Evolutionary conservation across 1,140 invertebrate genomes (phyloP).

Genomic region (Drosophila nigrodunni): DNA sequence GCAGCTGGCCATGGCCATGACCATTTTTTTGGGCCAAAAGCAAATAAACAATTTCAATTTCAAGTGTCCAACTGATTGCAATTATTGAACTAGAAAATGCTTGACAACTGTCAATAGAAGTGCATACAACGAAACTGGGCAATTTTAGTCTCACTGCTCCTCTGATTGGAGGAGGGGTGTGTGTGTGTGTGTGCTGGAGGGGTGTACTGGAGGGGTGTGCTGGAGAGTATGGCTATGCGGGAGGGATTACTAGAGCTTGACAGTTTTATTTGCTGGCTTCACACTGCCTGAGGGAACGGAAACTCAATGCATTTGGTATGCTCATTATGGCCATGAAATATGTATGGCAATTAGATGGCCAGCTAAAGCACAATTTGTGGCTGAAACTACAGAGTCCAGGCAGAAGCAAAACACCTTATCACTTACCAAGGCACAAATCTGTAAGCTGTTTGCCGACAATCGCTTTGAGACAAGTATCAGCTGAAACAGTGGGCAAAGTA

Average conservation of each 20-base stretch:
- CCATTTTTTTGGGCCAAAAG: conserved; percentile 3
- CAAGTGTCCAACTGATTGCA: conserved; percentile 55
- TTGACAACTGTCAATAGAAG: conserved; percentile 41
- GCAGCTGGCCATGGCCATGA: background rate
- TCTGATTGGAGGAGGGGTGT: conserved; percentile 1
- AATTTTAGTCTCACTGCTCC: background rate
- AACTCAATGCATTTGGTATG: background rate
- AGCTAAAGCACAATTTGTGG: conserved; percentile 29
- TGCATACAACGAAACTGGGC: conserved; percentile 10
- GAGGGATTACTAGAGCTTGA: background rate
- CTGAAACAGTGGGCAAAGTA: conserved; percentile 12
- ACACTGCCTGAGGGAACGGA: background rate
- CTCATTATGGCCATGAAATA: conserved; percentile 50
- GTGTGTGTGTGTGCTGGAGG: background rate
- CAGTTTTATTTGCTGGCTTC: background rate
- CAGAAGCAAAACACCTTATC: conserved; percentile 14
- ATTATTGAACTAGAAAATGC: conserved; percentile 56
- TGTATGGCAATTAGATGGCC: conserved; percentile 45
- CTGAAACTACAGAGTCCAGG: background rate
- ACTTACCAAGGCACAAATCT: conserved; percentile 1
- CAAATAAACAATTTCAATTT: conserved; percentile 48
- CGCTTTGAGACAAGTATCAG: background rate
- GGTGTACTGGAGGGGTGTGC: too few relatives aligned
- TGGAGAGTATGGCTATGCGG: too few relatives aligned
- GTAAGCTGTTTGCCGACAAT: conserved; percentile 5